These are phyloP conservation scores for Pluvianellus socialis DNA, from an alignment of 2,113 vertebrate genomes.

Conservation along the genomic window DNA sequence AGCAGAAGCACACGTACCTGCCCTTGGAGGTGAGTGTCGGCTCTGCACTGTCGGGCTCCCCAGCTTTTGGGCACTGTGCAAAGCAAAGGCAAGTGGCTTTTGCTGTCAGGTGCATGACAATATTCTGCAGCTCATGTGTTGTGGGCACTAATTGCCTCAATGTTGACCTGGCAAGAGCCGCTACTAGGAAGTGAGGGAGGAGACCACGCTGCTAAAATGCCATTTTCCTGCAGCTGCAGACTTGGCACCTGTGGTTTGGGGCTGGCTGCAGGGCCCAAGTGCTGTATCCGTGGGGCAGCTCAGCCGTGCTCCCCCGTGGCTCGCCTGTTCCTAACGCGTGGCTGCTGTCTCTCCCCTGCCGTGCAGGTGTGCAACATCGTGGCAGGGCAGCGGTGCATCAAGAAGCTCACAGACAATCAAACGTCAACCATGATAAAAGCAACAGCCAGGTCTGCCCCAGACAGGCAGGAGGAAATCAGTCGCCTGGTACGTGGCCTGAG, in stretches of 20 bases:
- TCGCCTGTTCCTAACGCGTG: fast-evolving
- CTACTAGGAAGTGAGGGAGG: not conserved
- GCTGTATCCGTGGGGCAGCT: fast-evolving
- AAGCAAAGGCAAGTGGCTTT: not conserved
- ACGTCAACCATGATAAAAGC: constrained; percentile 86
- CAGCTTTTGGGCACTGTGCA: fast-evolving
- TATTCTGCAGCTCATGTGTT: not conserved
- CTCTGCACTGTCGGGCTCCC: not conserved
- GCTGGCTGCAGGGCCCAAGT: not conserved
- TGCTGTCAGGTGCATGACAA: not conserved
- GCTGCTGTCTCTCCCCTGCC: not conserved
- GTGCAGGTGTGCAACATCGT: constrained; percentile 84
- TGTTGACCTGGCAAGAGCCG: not conserved
- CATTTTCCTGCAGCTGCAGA: not conserved
- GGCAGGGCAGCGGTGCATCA: constrained; percentile 84
- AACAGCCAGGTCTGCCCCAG: constrained; percentile 84
- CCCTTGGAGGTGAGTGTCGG: constrained; percentile 90
- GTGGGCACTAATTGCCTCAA: not conserved
- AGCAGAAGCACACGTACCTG: constrained; percentile 99
- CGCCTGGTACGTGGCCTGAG: constrained; percentile 72
- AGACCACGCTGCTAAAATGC: not conserved
- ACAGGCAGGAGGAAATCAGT: constrained; percentile 85
- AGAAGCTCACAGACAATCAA: constrained; percentile 86
- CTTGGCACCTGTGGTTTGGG: not conserved
- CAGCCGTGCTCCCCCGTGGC: fast-evolving